A percentile compares a stretch with the other conserved stretches of the same genome.
Conservation (phyloP, 2,113 vertebrate species). For the Nerophis ophidion region DNA sequence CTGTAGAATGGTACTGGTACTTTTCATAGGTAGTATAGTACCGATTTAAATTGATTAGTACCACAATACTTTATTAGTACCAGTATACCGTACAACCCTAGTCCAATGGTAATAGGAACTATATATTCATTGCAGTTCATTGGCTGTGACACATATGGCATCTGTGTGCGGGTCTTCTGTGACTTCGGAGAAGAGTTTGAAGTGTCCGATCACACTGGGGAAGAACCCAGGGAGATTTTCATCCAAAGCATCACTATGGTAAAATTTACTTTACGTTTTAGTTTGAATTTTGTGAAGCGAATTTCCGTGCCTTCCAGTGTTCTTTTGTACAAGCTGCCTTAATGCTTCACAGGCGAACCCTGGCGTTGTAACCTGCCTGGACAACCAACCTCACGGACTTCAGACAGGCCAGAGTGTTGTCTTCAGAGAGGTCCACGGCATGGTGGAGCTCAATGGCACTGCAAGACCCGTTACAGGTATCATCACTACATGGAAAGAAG, state of each 20-base stretch:
- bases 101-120: slow-evolving; percentile 4
- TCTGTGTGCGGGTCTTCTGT: slow-evolving; percentile 92
- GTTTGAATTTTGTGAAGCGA: background rate
- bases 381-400: slow-evolving; percentile 88
- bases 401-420: slow-evolving; percentile 87
- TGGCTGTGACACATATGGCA: slow-evolving; percentile 83
- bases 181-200: slow-evolving; percentile 95
- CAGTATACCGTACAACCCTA: too few relatives aligned
- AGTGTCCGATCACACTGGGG: slow-evolving; percentile 91
- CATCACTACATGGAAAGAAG: slow-evolving; percentile 9
- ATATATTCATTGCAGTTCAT: slow-evolving; percentile 78
- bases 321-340: too few relatives aligned
- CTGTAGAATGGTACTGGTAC: too few relatives aligned
- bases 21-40: too few relatives aligned
- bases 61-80: too few relatives aligned
- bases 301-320: background rate
- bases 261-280: background rate
- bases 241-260: slow-evolving; percentile 86
- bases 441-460: slow-evolving; percentile 83
- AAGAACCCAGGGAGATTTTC: slow-evolving; percentile 93
- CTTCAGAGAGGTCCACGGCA: slow-evolving; percentile 91
- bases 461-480: slow-evolving; percentile 84
- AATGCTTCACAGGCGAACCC: slow-evolving; percentile 68
- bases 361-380: slow-evolving; percentile 92
- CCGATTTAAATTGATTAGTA: too few relatives aligned